phyloP scores from a whole-genome alignment of 2,797 vertebrate genomes.

The Acanthurus lineatus region DNA sequence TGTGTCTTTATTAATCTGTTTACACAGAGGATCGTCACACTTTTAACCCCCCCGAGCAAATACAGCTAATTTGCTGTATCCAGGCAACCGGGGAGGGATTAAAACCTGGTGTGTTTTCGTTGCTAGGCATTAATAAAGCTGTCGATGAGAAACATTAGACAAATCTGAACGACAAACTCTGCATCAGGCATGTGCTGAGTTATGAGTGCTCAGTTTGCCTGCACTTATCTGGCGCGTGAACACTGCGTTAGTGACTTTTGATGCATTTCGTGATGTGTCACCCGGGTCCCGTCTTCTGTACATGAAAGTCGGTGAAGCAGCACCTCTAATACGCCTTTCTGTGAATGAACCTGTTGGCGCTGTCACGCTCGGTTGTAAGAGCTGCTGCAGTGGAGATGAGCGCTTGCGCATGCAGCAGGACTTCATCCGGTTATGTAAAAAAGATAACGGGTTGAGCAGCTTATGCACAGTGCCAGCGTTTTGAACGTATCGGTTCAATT shows the following conservation, averaged over 20 bases:
- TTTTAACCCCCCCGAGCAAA: conserved; percentile 45
- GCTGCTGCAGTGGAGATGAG: conserved; percentile 71
- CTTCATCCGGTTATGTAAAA: conserved; percentile 37
- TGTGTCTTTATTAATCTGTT: conserved; percentile 10
- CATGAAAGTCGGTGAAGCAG: neutral
- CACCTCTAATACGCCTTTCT: neutral
- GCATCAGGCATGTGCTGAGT: too few species aligned
- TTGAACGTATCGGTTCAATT: neutral
- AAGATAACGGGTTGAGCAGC: conserved; percentile 44
- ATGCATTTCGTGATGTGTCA: neutral
- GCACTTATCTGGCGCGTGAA: neutral
- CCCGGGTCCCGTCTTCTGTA: neutral
- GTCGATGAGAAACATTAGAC: neutral
- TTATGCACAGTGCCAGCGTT: neutral
- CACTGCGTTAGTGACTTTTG: neutral
- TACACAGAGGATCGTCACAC: conserved; percentile 24
- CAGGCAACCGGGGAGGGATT: conserved; percentile 43
- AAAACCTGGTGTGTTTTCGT: conserved; percentile 7
- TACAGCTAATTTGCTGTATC: conserved; percentile 36
- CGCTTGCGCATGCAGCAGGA: conserved; percentile 67
- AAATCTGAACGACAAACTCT: neutral
- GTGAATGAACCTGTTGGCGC: conserved; percentile 22
- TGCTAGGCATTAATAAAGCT: neutral
- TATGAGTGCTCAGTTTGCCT: neutral
- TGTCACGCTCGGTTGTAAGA: neutral